phyloP scores from a whole-genome alignment of 2,888 invertebrate species.

The Vesta saturnalis region DNA sequence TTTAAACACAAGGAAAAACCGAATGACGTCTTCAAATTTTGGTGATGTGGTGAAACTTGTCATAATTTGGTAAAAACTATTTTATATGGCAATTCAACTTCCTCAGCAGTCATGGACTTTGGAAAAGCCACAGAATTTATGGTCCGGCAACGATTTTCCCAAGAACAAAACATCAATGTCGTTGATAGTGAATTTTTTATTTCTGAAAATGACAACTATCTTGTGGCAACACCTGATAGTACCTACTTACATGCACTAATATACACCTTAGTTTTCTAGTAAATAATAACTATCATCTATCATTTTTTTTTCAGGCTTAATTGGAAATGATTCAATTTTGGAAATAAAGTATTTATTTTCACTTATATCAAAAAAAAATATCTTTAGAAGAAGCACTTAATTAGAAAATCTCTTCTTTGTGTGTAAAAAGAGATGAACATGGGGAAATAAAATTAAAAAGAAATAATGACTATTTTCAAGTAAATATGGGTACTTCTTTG shows the following conservation, averaged over 20 bases:
- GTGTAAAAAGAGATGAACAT: background rate
- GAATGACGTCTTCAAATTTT: constrained; percentile 12
- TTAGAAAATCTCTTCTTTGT: background rate
- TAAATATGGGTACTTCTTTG: background rate
- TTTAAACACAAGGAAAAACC: background rate
- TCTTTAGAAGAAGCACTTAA: background rate
- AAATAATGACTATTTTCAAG: too few relatives aligned
- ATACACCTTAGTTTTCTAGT: background rate
- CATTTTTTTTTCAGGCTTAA: background rate
- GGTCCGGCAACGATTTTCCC: background rate
- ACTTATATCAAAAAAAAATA: background rate
- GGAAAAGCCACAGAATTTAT: too few relatives aligned
- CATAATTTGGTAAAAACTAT: constrained; percentile 3
- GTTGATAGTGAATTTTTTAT: constrained; percentile 2
- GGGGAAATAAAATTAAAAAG: background rate
- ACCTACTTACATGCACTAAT: background rate
- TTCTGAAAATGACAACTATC: background rate
- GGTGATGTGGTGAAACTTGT: background rate
- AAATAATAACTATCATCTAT: background rate
- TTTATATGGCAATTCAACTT: too few relatives aligned
- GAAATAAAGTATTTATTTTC: background rate
- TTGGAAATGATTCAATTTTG: background rate
- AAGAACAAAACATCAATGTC: background rate
- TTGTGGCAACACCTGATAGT: background rate
- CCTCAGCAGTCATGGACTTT: too few relatives aligned